phyloP scores from a whole-genome alignment of 2,888 invertebrate species.

The Muscina levida region DNA sequence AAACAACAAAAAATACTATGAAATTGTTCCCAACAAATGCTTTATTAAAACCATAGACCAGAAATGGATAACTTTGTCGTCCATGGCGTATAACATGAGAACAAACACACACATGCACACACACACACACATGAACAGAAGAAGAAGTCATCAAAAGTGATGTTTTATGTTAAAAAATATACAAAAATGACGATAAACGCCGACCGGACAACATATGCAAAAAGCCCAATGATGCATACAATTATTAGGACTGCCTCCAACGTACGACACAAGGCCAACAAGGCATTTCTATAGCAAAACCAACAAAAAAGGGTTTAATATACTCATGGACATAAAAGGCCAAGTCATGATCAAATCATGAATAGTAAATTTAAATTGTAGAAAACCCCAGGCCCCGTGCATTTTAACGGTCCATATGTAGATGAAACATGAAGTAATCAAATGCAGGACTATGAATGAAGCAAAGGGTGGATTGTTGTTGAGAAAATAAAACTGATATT shows the following conservation, averaged over 20 bases:
- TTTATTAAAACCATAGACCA: constrained; percentile 37
- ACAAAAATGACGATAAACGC: constrained; percentile 49
- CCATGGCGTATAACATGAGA: not conserved
- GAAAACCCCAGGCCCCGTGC: not conserved
- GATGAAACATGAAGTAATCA: not conserved
- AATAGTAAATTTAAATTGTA: constrained; percentile 64
- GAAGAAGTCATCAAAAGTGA: constrained; percentile 71
- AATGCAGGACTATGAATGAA: no score
- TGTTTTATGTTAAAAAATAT: constrained; percentile 53
- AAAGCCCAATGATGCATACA: constrained; percentile 66
- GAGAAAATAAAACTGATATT: constrained; percentile 33
- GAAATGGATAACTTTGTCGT: constrained; percentile 48
- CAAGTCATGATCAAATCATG: constrained; percentile 60
- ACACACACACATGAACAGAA: no score
- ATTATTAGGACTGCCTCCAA: constrained; percentile 40
- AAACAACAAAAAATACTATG: constrained; percentile 35
- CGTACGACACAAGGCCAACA: constrained; percentile 54
- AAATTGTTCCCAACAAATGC: constrained; percentile 34
- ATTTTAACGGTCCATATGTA: no score
- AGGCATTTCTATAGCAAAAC: no score
- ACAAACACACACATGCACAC: no score
- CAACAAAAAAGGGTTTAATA: constrained; percentile 54
- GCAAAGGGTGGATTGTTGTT: not conserved
- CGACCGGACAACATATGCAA: constrained; percentile 74
- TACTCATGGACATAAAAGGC: constrained; percentile 23